Base-by-base conservation (phyloP, 2,888 invertebrate genomes). In the Agrochola lychnidis region DNA sequence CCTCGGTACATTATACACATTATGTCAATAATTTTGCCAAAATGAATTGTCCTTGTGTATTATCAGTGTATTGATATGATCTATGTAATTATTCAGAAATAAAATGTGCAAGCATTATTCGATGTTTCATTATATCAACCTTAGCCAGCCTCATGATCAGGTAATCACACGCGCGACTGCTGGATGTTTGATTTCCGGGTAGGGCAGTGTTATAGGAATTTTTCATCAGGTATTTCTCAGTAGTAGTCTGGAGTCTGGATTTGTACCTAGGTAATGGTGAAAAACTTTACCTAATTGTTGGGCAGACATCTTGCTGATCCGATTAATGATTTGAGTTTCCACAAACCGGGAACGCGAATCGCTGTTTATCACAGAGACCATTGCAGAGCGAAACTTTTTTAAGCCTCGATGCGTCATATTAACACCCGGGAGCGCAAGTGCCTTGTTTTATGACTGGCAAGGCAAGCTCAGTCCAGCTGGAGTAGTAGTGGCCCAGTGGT, bases 61-160 rank as follows among this genome's bases (percentile, higher is more conserved):
- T 77, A 75, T 84, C 76, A 80, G 79, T 88, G 87, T 89, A 90
- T 87, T 89, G 83, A 88, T 89, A 89, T 82, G 74, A 57, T 89
- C 80, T 91, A 90, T 88, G 79, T 91, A 76, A 91, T 87, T 90
- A 91, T 89, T 91, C 85, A 78, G 83, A 92, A 90, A 92, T 94
- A 95, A 94, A 95, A 91, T 94, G 92, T 94, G 92, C 90, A 93
- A 93, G 94, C 94, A 94, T 93, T 86, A 74, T 51, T 45, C 36
- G 22, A 59, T 79, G 77, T 89, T 84, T 91, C 84, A 82, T 82
- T 88, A 61, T 30, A 51, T n/a, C 5, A 7, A 42, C 25, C 12
- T 51, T 9, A 51, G 12, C n/a, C 51, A 42, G 12, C 5, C 36
- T n/a, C 4, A 36, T 25, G 42, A 25, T 42, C 30, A 19, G 42